Evolutionary conservation across 2,888 invertebrate genomes (phyloP).

Genomic region (Polydrusus cervinus): DNA sequence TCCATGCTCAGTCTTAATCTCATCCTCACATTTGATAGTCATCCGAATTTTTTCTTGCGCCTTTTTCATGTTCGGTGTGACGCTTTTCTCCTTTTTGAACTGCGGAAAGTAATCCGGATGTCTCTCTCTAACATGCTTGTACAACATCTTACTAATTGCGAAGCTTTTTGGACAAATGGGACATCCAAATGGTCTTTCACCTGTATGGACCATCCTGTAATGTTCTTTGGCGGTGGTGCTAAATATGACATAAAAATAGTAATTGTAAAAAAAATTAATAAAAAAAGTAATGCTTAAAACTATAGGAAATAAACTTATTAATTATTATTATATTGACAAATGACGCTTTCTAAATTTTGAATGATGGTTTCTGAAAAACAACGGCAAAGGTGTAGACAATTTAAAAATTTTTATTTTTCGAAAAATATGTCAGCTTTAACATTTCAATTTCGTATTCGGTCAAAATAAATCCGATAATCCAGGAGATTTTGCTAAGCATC

Average conservation of each 20-base stretch:
- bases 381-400: too few species aligned
- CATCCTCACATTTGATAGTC: slow-evolving; percentile 34
- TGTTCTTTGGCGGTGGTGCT: slow-evolving; percentile 68
- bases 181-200: slow-evolving; percentile 66
- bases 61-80: slow-evolving; percentile 58
- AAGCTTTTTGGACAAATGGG: slow-evolving; percentile 63
- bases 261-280: too few species aligned
- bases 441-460: too few species aligned
- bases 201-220: slow-evolving; percentile 63
- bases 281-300: too few species aligned
- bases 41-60: slow-evolving; percentile 56
- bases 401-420: too few species aligned
- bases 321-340: too few species aligned
- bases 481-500: too few species aligned
- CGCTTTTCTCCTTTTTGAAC: slow-evolving; percentile 60
- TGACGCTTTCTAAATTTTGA: too few species aligned
- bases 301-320: too few species aligned
- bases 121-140: slow-evolving; percentile 64
- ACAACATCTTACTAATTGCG: slow-evolving; percentile 65
- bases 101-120: slow-evolving; percentile 64
- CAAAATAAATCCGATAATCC: too few species aligned
- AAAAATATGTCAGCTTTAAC: too few species aligned
- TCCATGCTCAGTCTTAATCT: slow-evolving; percentile 32
- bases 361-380: too few species aligned
- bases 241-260: slow-evolving; percentile 24